Percentiles rank a stretch among this genome's conserved stretches.
phyloP scores from a whole-genome alignment of 1,140 invertebrate genomes.

The Stegodyphus dumicola region DNA sequence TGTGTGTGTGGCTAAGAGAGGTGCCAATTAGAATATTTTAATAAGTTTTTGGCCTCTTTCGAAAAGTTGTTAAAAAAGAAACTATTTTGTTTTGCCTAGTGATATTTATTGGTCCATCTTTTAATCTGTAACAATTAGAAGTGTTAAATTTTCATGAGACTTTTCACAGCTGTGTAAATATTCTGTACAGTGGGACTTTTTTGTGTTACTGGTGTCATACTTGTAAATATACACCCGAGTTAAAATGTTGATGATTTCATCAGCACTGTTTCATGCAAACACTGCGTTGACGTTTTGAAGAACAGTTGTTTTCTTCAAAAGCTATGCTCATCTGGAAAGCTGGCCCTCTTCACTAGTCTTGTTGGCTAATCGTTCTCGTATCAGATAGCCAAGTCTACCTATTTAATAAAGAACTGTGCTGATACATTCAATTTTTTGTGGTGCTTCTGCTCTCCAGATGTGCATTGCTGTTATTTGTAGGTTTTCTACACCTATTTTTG shows the following conservation, averaged over 20 bases:
- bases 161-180: slow-evolving; percentile 60
- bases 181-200: slow-evolving; percentile 49
- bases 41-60: not conserved
- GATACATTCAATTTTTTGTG: slow-evolving; percentile 22
- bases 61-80: not conserved
- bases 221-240: slow-evolving; percentile 55
- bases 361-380: not conserved
- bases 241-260: slow-evolving; percentile 35
- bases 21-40: not conserved
- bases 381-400: too few relatives aligned
- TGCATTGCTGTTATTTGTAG: slow-evolving; percentile 52
- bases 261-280: slow-evolving; percentile 37
- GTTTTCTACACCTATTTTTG: slow-evolving; percentile 62
- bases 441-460: slow-evolving; percentile 38
- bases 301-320: slow-evolving; percentile 56
- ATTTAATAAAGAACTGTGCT: not conserved
- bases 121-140: not conserved
- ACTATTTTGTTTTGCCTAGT: not conserved
- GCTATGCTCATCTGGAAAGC: slow-evolving; percentile 43
- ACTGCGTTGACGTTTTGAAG: slow-evolving; percentile 49
- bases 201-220: slow-evolving; percentile 53
- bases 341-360: slow-evolving; percentile 51
- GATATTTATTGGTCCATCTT: not conserved
- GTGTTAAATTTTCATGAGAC: not conserved
- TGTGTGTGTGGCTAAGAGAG: not conserved